Conservation (phyloP, 2,888 invertebrate genomes). For the Timandra comae region DNA sequence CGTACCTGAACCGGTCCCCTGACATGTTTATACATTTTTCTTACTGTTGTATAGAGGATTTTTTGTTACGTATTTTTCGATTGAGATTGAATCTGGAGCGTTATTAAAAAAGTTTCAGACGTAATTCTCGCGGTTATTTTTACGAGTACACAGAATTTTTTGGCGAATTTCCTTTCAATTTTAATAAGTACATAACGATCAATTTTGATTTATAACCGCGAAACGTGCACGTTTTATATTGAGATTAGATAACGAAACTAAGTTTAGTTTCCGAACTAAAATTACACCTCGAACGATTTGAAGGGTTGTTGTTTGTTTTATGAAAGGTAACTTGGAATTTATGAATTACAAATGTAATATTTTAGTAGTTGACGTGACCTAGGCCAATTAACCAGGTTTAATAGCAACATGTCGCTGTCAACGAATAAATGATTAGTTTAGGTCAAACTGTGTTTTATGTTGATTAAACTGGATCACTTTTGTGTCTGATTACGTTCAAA, state of each 20-base stretch:
- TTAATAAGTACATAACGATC: conserved; percentile 20
- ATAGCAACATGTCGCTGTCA: conserved; percentile 20
- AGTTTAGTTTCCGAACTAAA: conserved; percentile 19
- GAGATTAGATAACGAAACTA: conserved; percentile 22
- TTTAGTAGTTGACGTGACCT: conserved; percentile 23
- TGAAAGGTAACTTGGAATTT: conserved; percentile 25
- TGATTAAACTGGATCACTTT: conserved; percentile 1
- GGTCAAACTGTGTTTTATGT: conserved; percentile 10
- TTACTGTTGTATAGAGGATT: conserved; percentile 54
- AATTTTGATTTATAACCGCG: conserved; percentile 41
- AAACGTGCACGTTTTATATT: conserved; percentile 25
- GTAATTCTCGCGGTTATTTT: conserved; percentile 60
- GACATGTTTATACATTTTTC: conserved; percentile 74
- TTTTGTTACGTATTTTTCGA: conserved; percentile 68
- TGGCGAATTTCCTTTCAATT: conserved; percentile 31
- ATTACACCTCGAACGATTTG: conserved; percentile 14
- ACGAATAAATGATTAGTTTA: conserved; percentile 15
- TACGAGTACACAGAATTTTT: conserved; percentile 45
- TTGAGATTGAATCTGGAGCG: conserved; percentile 66
- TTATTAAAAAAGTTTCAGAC: conserved; percentile 72
- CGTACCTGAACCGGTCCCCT: conserved; percentile 72
- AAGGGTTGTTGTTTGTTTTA: conserved; percentile 19
- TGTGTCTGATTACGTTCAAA: too few species aligned
- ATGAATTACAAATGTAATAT: conserved; percentile 30
- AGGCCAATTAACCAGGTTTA: conserved; percentile 24